Evolutionary conservation across 2,797 vertebrate species (phyloP).

Genomic region (Scarus forsteni): DNA sequence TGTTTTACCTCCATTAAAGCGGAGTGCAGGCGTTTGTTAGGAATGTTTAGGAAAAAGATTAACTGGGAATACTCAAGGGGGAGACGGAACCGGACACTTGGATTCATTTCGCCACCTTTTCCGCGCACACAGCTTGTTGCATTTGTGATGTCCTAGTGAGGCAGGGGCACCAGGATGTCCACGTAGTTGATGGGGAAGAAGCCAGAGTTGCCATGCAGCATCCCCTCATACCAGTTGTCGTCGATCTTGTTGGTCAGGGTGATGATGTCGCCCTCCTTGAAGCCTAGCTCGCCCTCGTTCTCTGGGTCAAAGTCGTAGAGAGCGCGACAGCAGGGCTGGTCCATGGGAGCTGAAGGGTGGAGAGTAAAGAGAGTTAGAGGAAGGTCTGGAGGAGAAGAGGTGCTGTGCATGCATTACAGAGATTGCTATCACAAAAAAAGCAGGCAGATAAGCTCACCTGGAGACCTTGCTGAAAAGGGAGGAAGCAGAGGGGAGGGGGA

Average conservation of each 20-base stretch:
- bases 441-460: conserved; percentile 74
- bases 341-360: conserved; percentile 85
- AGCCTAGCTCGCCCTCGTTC: conserved; percentile 97
- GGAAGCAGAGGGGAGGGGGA: background rate
- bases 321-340: conserved; percentile 96
- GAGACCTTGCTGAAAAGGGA: conserved; percentile 76
- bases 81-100: conserved; percentile 36
- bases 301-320: conserved; percentile 98
- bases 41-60: conserved; percentile 66
- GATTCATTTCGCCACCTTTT: conserved; percentile 37
- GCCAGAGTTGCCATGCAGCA: conserved; percentile 96
- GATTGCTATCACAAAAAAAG: conserved; percentile 34
- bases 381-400: background rate
- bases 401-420: conserved; percentile 28
- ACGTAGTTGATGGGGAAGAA: conserved; percentile 99
- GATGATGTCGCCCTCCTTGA: conserved; percentile 98
- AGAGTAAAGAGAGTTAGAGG: conserved; percentile 23
- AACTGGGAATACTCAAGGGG: conserved; percentile 48
- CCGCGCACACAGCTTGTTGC: conserved; percentile 32
- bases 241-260: conserved; percentile 98
- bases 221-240: conserved; percentile 99
- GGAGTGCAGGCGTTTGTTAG: conserved; percentile 58
- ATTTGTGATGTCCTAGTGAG: conserved; percentile 85
- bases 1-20: conserved; percentile 50
- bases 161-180: conserved; percentile 95